Base-by-base conservation (phyloP, 2,888 invertebrate species). In the Drosophila tanythrix region DNA sequence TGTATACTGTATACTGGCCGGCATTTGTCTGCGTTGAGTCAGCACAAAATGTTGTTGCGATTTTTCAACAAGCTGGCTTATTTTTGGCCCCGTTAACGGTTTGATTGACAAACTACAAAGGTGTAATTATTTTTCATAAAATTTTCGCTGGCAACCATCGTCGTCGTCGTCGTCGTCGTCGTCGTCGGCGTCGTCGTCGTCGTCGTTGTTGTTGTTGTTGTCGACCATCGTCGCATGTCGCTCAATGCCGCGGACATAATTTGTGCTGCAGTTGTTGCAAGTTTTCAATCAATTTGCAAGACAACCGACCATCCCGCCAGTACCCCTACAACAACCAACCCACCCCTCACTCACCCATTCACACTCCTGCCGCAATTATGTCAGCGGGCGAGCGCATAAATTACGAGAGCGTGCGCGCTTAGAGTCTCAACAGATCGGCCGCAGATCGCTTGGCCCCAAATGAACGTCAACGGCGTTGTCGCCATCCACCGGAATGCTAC, bases 41-140 rank as follows among this genome's bases (percentile, higher is more conserved):
- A 89, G 75, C 82, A 75, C 62, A 75, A 77, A 80, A 38, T 38
- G 84, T 78, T 89, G 84, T 75, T 65, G 64, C 88, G 84, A 81
- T 87, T 89, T 88, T 85, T 87, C 81, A 87, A 72, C 84, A 56
- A 67, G 69, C 71, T 71, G 63, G 63, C 68, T 67, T 68, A 76
- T 61, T 77, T 77, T 76, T 79, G 81, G 75, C 74, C 76, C 73
- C 71, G 82, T 82, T 72, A 63, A 71, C 74, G 67, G 70, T 74
- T 88, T 86, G 89, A 88, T 88, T 88, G 87, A 88, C 87, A 88
- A 87, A 88, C 83, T 88, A 88, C 87, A 88, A 84, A 89, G 83
- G 83, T 87, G 87, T 89, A 88, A 88, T 88, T 88, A 88, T 87
- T 88, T 88, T 88, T 88, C 75, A 89, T 84, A 89, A 83, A 87